Evolutionary conservation across 2,888 invertebrate genomes (phyloP), one percentile per base, ranked within the genome.

Genomic region (Drosophila algonquin): DNA sequence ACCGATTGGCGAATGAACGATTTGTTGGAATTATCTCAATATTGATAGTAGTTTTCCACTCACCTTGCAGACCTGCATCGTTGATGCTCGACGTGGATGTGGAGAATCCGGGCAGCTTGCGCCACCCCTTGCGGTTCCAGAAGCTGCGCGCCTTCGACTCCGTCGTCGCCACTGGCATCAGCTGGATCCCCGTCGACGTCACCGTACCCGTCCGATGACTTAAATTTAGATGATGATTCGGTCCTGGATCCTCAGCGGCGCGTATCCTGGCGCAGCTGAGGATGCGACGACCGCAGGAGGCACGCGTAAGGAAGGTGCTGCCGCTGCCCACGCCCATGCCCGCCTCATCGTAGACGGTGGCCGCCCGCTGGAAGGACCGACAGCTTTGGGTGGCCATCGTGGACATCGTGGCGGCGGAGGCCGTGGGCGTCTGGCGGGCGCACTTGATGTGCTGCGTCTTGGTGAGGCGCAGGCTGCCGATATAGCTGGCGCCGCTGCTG

Each of bases 401-500:
- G 40, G 40, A 40, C 40, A 40, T 40, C 5, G 40, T 40, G 40
- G 30, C 8, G 30, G 40, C 40, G 40, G 40, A 14, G 14, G 40
- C 40, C n/a, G 75, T 68, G 53, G 71, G 75, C 70, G 75, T 58
- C 18, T 72, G 71, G n/a, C 71, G 71, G 54, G 71, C 71, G 18
- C 71, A 68, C 53, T 72, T 72, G 69, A 75, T 81, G 75, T 85
- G 90, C 32, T 92, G 92, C 18, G 91, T 91, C 65, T 92, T 92
- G 65, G 91, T 91, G 63, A 92, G 85, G 65, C 95, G 93, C 78
- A 95, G 92, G 90, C 95, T 95, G 68, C 95, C 95, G 10, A 95
- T 95, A 92, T 96, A 96, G 93, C 96, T 96, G 79, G 96, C 96
- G 81, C 96, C 96, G 90, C 96, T 96, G 92, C 96, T 96, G 83